Base-by-base conservation (phyloP, 1,140 invertebrate genomes). In the Caenorhabditis brenneri region DNA sequence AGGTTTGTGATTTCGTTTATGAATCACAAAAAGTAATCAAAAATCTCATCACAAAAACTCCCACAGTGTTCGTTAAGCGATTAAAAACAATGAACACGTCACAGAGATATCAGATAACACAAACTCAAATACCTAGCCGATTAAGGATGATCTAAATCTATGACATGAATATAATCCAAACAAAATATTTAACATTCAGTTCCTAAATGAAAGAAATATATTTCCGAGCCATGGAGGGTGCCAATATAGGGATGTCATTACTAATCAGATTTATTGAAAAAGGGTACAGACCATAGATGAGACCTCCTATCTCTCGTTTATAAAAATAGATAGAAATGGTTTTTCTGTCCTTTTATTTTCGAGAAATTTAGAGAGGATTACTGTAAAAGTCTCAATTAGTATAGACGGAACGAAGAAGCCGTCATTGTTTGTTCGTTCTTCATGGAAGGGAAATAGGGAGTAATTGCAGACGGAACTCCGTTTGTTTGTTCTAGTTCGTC, bases 401-500 rank as follows among this genome's bases (percentile, higher is more conserved):
- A 33, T 1, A 33, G 16, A n/a, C 27, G 12, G 31, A 12, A 42
- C 39, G 12, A 65, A 65, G 58, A 65, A 65, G 58, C n/a, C 58
- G 58, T 36, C 31, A 12, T 4, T 65, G 10, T 65, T 65, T 22
- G 58, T 65, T 36, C 3, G 33, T 36, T 36, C 29, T 36, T 65
- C 19, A 15, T 36, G 31, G 16, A 65, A 65, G 15, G 58, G 36
- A 36, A 5, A 27, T 9, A 51, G 48, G 22, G 58, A 65, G 58
- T 65, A 65, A 65, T 65, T 65, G 58, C 58, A 65, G 58, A 65
- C 58, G 58, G 58, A 65, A 36, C 58, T 36, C 22, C 58, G 58
- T 33, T 65, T 65, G 58, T 65, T 65, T 65, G 58, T 65, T 65
- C 36, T 65, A 65, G 31, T 36, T 65, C 58, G 58, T 65, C 58